Percentiles rank a stretch among this genome's conserved stretches.
Evolutionary conservation across 2,113 vertebrate genomes (phyloP).

Genomic region (Lophura nycthemera): DNA sequence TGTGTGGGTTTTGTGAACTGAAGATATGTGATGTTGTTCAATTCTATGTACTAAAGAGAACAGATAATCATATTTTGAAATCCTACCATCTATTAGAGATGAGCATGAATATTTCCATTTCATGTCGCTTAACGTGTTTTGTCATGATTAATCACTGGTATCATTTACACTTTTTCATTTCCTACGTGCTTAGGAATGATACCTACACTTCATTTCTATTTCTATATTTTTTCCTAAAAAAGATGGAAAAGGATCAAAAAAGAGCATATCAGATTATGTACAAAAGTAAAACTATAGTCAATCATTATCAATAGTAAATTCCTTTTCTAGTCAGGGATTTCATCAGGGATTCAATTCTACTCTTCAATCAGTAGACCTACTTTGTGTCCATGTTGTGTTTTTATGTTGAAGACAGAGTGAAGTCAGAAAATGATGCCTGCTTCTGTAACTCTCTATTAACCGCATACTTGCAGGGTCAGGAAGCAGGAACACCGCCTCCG

Average conservation of each 20-base stretch:
- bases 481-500: background rate
- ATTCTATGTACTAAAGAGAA: background rate
- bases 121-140: background rate
- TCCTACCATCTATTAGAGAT: background rate
- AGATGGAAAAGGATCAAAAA: background rate
- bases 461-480: background rate
- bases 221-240: background rate
- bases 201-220: background rate
- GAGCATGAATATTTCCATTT: background rate
- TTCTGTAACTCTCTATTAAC: background rate
- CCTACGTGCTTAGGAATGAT: background rate
- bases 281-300: background rate
- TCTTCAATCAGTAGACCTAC: background rate
- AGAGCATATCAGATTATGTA: background rate
- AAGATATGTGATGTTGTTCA: background rate
- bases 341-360: background rate
- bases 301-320: background rate
- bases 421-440: background rate
- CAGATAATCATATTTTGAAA: background rate
- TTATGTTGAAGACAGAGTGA: background rate
- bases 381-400: background rate
- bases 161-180: background rate
- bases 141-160: background rate
- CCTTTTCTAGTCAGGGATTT: background rate
- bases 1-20: background rate